Base-by-base conservation (phyloP, 2,797 vertebrate genomes). In the Lepilemur septentrionalis region DNA sequence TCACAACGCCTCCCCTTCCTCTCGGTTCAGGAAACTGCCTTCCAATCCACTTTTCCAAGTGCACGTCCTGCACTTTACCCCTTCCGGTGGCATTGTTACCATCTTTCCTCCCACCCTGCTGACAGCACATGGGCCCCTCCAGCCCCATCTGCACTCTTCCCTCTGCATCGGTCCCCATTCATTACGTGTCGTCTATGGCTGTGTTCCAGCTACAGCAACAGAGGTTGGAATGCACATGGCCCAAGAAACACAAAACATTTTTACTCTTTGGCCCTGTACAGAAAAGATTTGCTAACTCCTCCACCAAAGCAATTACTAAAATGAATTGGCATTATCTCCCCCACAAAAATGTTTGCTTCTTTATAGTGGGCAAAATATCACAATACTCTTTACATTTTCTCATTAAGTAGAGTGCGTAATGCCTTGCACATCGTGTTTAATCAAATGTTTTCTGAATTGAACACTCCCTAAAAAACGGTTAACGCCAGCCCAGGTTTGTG, bases 401-500 rank as follows among this genome's bases (percentile, higher is more conserved):
- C 67, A 28, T 50, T 65, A 80, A 22, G 14, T 52, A 83, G 2
- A 90, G 43, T 18, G 38, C 0, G 4, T 67, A 9, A 41, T 57
- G n/a, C 11, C 93, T 55, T 91, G 17, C 20, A 90, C 50, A 75
- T 32, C 28, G 0, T 72, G 14, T 82, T 78, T 73, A 72, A 73
- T 43, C 38, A 81, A 94, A 76, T 63, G n/a, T 50, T 82, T 95
- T 85, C 43, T 61, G n/a, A 91, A 75, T 11, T 41, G 17, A 93
- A 82, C 57, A 70, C 22, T 84, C 13, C 43, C 30, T 75, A 35
- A 73, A 79, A 87, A 28, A 30, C 6, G 8, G 80, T 43, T 52
- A n/a, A 76, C 30, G 41, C 32, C 32, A 94, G 52, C 15, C 81
- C n/a, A 10, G 6, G n/a, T 50, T 70, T 20, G 28, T 73, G 32